Conservation (phyloP, 1,140 invertebrate species). For the Trypoxylus dichotomus region DNA sequence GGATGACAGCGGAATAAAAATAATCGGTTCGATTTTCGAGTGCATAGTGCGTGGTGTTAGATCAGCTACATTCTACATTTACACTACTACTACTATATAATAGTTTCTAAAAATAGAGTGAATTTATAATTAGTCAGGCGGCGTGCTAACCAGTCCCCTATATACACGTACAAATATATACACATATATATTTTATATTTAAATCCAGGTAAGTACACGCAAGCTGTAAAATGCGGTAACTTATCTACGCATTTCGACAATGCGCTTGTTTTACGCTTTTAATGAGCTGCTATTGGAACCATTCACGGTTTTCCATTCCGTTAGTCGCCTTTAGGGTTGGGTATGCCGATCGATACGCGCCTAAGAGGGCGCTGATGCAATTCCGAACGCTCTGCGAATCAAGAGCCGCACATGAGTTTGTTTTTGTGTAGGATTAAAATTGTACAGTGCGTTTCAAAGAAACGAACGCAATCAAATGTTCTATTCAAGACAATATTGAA, state of each 20-base stretch:
- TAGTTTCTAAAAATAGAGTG: conserved; percentile 21
- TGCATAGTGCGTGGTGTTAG: neutral
- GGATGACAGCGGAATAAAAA: neutral
- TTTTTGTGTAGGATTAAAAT: neutral
- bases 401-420: neutral
- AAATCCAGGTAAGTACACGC: conserved; percentile 13
- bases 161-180: neutral
- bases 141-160: conserved; percentile 12
- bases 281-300: no score
- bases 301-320: neutral
- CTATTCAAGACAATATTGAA: no score
- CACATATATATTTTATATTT: conserved; percentile 22
- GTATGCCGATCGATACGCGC: neutral
- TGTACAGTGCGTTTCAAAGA: neutral
- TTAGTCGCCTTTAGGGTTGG: neutral
- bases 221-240: neutral
- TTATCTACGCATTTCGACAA: neutral
- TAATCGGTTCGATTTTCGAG: neutral
- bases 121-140: conserved; percentile 19
- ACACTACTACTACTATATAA: conserved; percentile 21
- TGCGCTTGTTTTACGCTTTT: neutral
- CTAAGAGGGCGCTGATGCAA: neutral
- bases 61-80: conserved; percentile 5
- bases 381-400: neutral
- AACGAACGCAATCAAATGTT: no score